phyloP scores from a whole-genome alignment of 1,140 invertebrate species.

The Trypoxylus dichotomus region DNA sequence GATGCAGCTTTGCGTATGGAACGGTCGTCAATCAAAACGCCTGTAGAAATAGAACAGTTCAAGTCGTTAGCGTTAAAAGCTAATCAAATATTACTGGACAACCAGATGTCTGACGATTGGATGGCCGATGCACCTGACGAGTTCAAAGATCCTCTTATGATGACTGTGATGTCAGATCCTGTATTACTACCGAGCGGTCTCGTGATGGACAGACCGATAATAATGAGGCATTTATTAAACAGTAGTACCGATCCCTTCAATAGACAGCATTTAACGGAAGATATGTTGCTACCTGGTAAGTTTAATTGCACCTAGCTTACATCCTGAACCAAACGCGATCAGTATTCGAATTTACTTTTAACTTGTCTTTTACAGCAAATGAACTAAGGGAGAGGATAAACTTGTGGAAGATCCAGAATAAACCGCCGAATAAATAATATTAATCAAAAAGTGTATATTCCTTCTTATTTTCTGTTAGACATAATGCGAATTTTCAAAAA shows the following conservation, averaged over 20 bases:
- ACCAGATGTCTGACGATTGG: conserved; percentile 86
- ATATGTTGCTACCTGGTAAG: conserved; percentile 78
- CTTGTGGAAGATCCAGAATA: conserved; percentile 48
- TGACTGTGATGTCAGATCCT: conserved; percentile 96
- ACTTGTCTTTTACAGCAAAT: conserved; percentile 41
- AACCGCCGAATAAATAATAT: conserved; percentile 32
- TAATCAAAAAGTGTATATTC: background rate
- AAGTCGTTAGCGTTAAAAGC: conserved; percentile 78
- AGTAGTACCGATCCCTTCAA: conserved; percentile 98
- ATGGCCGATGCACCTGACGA: conserved; percentile 96
- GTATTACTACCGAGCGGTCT: conserved; percentile 92
- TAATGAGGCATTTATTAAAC: conserved; percentile 91
- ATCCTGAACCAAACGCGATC: background rate
- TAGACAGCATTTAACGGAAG: conserved; percentile 87
- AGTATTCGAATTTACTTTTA: too few species aligned
- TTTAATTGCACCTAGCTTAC: background rate
- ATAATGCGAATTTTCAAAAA: background rate
- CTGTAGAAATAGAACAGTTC: conserved; percentile 82
- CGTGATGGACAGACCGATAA: conserved; percentile 93
- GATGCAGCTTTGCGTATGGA: conserved; percentile 82
- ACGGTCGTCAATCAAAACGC: conserved; percentile 80
- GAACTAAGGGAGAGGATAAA: conserved; percentile 49
- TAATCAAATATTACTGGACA: conserved; percentile 75
- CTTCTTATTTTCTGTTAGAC: background rate
- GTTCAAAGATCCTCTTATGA: conserved; percentile 96